A percentile compares a stretch with the other conserved stretches of the same genome.
phyloP scores from a whole-genome alignment of 2,113 vertebrate genomes.

The Hippocampus abdominalis region DNA sequence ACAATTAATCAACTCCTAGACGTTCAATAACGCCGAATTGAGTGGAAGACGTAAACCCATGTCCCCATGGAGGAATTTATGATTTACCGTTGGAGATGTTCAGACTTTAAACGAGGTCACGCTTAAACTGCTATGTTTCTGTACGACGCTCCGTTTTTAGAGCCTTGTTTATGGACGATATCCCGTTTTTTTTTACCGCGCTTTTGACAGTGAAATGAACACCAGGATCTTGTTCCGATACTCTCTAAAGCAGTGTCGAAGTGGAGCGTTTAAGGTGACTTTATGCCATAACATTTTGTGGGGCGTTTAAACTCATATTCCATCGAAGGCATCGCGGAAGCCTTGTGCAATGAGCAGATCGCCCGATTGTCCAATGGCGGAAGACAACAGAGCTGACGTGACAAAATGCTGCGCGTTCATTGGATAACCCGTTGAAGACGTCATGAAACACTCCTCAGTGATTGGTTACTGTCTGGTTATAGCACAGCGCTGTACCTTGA shows the following conservation, averaged over 20 bases:
- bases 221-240: too few species aligned
- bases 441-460: rapidly evolving
- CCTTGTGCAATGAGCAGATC: conserved; percentile 68
- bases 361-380: conserved; percentile 57
- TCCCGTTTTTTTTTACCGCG: not conserved
- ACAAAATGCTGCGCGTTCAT: conserved; percentile 27
- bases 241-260: not conserved
- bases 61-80: not conserved
- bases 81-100: not conserved
- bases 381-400: conserved; percentile 28
- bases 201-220: not conserved
- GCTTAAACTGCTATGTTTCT: not conserved
- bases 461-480: conserved; percentile 22
- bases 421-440: conserved; percentile 28
- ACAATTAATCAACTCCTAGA: not conserved
- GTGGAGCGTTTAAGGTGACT: not conserved
- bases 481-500: not conserved
- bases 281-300: not conserved
- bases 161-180: not conserved
- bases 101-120: not conserved
- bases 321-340: not conserved
- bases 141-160: not conserved
- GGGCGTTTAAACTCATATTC: not conserved
- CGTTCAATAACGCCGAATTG: not conserved
- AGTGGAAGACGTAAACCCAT: too few species aligned